Conservation (phyloP, 2,113 vertebrate species). For the Cygnus atratus region DNA sequence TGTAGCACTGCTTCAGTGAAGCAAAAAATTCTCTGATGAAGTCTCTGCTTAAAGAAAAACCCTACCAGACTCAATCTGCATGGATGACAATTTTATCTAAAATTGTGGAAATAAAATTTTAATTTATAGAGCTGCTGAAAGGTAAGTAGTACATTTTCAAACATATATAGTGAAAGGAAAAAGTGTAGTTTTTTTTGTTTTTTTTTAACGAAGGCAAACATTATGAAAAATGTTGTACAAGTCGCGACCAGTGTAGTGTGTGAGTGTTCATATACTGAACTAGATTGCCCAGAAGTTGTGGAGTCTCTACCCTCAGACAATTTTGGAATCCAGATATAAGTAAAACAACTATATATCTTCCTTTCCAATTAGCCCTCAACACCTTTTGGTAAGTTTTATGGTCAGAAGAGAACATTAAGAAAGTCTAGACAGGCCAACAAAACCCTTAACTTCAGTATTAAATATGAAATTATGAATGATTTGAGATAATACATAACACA, state of each 20-base stretch:
- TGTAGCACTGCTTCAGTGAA: not conserved
- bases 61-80: not conserved
- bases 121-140: not conserved
- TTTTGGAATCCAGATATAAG: not conserved
- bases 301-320: not conserved
- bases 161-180: not conserved
- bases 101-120: not conserved
- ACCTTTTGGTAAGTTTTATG: not conserved
- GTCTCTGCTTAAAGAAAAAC: not conserved
- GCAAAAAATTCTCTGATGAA: not conserved
- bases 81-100: not conserved
- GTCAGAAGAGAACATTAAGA: not conserved
- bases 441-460: not conserved
- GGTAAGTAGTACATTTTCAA: not conserved
- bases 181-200: not conserved
- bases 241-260: not conserved
- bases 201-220: not conserved
- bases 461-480: not conserved
- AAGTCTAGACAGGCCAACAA: not conserved
- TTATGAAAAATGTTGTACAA: not conserved
- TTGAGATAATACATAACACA: not conserved
- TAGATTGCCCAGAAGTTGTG: not conserved
- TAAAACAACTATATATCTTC: not conserved
- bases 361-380: no score
- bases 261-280: not conserved